Evolutionary conservation across 2,113 vertebrate genomes (phyloP).

Genomic region (Heterotis niloticus): DNA sequence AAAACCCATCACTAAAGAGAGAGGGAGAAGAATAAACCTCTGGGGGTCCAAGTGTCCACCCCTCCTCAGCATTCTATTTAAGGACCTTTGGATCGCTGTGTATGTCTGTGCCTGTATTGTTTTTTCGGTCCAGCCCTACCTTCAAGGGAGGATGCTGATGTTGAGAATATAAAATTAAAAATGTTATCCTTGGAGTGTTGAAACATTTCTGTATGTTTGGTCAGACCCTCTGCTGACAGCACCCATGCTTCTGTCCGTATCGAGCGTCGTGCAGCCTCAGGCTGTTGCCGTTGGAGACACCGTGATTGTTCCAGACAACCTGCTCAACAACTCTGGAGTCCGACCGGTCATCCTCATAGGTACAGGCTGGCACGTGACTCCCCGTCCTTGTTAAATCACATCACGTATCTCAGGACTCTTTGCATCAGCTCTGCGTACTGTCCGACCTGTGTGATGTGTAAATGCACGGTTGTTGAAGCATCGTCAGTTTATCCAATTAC

Average conservation of each 20-base stretch:
- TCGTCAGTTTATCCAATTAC: no score
- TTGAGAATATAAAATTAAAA: neutral
- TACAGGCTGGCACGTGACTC: slow-evolving; percentile 43
- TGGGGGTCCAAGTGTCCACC: no score
- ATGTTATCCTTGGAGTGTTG: neutral
- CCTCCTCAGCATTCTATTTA: no score
- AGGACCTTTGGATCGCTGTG: no score
- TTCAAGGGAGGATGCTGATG: no score
- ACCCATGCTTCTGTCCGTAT: slow-evolving; percentile 69
- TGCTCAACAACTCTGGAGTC: slow-evolving; percentile 86
- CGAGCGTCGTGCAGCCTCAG: slow-evolving; percentile 87
- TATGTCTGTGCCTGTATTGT: no score
- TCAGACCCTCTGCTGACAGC: slow-evolving; percentile 75
- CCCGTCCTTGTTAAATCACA: neutral
- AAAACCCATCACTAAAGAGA: no score
- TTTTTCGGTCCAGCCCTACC: no score
- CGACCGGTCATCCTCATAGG: slow-evolving; percentile 96
- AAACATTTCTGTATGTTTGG: slow-evolving; percentile 43
- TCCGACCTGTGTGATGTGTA: neutral
- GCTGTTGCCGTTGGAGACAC: slow-evolving; percentile 88
- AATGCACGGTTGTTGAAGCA: no score
- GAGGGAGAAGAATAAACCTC: no score
- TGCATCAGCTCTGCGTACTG: neutral
- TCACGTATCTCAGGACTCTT: neutral
- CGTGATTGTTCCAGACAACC: slow-evolving; percentile 93